phyloP scores from a whole-genome alignment of 30 jellyfish, hydroid and myxozoan genomes.

The Aurelia aurita complex sp. Pacific region DNA sequence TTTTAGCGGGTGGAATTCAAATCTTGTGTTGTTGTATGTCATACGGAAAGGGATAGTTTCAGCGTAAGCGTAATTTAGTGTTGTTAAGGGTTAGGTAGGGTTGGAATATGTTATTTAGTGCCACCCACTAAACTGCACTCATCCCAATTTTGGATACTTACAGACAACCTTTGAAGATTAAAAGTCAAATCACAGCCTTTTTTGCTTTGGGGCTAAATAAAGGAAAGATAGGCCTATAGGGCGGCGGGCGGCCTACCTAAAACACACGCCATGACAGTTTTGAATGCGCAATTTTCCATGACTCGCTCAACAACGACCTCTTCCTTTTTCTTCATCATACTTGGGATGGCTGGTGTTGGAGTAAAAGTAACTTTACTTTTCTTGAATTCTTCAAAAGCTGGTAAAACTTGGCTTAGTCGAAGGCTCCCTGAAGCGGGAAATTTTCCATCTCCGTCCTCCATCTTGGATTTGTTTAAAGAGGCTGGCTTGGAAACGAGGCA shows the following conservation, averaged over 20 bases:
- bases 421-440: constrained; percentile 25
- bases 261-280: constrained; percentile 95
- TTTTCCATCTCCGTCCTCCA: constrained; percentile 37
- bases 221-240: too few species aligned
- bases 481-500: background rate
- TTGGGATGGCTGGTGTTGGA: constrained; percentile 92
- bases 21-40: too few species aligned
- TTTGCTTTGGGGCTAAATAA: too few species aligned
- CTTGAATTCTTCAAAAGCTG: constrained; percentile 77
- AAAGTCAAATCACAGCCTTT: too few species aligned
- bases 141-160: too few species aligned
- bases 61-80: too few species aligned
- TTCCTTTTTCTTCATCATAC: constrained; percentile 88
- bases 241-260: constrained; percentile 52
- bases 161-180: too few species aligned
- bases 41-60: too few species aligned
- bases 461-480: background rate
- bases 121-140: too few species aligned
- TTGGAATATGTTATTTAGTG: too few species aligned
- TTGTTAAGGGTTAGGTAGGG: too few species aligned
- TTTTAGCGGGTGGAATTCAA: too few species aligned
- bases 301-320: constrained; percentile 95
- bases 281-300: constrained; percentile 98
- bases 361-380: constrained; percentile 66
- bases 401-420: constrained; percentile 78